Evolutionary conservation across 2,797 vertebrate species (phyloP), one percentile per base, ranked within the genome.

Genomic region (Darevskia nairensis): DNA sequence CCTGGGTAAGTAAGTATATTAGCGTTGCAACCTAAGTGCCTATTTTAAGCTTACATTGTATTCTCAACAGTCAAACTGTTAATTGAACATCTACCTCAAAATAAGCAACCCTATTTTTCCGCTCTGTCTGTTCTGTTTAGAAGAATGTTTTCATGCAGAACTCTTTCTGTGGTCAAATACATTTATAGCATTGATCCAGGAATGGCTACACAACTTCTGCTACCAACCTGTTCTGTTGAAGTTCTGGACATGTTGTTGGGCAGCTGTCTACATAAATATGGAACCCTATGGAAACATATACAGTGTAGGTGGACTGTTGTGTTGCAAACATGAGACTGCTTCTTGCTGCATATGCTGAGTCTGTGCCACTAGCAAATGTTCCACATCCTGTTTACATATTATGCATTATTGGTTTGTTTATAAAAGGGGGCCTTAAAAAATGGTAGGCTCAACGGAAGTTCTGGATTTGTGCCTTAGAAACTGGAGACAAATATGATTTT

Each of bases 311-410:
- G 6, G 1, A 0, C 2, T 32, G 3, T 64, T 44, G 25, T 32
- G 3, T 64, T 44, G 25, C 17, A 77, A 69, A 6, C 6, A 61
- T 29, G 39, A 13, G 21, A 25, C 32, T 76, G 15, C 44, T 23
- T 27, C 35, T 61, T 29, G 0, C 0, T 35, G 50, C 15, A 27
- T 1, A 39, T 1, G 0, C 1, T 9, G 91, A 66, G 5, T 39
- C 19, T 21, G 29, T 50, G 50, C 11, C 2, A 11, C 13, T 32
- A 59, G 44, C 55, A 35, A 69, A 19, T 46, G 61, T 27, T 29
- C 35, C 3, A 50, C 1, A 46, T n/a, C 11, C 32, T 50, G 25
- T 77, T 55, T 66, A 1, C 35, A 41, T 39, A 64, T 3, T 1
- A 11, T 59, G 39, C 15, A 85, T 84, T 9, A 23, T 17, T 84